Conservation (phyloP, 2,888 invertebrate genomes). For the Siphlonurus alternatus region DNA sequence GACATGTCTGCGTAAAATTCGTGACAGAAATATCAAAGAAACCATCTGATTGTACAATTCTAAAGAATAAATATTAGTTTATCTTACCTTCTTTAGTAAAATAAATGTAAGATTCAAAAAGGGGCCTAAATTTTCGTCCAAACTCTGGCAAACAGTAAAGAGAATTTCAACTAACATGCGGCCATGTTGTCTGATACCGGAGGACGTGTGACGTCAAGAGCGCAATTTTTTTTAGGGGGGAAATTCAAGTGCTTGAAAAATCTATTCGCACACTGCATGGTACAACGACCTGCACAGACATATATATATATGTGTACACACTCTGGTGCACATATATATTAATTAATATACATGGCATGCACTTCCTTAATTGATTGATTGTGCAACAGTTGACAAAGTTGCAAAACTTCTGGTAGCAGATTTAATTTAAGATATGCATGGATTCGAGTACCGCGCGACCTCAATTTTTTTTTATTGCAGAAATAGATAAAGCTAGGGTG, state of each 20-base stretch:
- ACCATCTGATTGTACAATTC: background rate
- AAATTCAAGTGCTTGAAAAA: background rate
- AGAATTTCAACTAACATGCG: constrained; percentile 63
- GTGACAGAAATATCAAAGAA: background rate
- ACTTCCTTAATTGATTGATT: too few relatives aligned
- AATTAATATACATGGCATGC: too few relatives aligned
- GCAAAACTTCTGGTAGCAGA: too few relatives aligned
- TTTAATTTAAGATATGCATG: too few relatives aligned
- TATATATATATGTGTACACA: too few relatives aligned
- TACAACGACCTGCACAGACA: too few relatives aligned
- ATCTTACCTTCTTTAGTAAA: background rate
- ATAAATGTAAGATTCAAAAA: background rate
- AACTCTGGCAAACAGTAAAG: constrained; percentile 63
- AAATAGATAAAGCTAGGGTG: too few relatives aligned
- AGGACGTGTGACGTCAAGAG: background rate
- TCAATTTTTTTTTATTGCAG: too few relatives aligned
- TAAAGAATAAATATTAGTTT: background rate
- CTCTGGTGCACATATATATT: too few relatives aligned
- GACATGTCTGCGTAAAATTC: background rate
- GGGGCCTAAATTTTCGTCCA: background rate
- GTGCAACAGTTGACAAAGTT: too few relatives aligned
- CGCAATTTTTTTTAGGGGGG: background rate
- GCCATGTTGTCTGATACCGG: constrained; percentile 45
- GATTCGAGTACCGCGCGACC: too few relatives aligned
- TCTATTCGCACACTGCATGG: too few relatives aligned